These are phyloP conservation scores for Pipistrellus pygmaeus DNA, from an alignment of 2,797 vertebrate genomes.

Conservation along the genomic window DNA sequence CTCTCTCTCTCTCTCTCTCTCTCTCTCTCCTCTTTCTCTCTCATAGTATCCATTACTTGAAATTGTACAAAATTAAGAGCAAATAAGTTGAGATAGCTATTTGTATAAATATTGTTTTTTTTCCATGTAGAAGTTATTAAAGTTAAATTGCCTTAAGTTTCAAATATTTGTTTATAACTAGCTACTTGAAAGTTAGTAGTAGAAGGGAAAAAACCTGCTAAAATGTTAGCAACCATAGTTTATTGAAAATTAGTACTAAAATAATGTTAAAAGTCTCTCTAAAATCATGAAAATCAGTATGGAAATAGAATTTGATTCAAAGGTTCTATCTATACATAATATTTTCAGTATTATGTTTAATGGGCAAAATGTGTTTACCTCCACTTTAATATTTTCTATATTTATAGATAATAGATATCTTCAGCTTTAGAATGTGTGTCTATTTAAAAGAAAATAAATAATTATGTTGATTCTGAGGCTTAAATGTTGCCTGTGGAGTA, in stretches of 20 bases:
- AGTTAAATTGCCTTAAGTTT: neutral
- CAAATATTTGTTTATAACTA: conserved; percentile 3
- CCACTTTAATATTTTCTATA: neutral
- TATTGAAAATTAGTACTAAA: conserved; percentile 47
- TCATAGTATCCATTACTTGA: neutral
- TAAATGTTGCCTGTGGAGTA: neutral
- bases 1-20: too few species aligned
- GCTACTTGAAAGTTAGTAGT: conserved; percentile 32
- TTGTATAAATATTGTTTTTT: conserved; percentile 42
- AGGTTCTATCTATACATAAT: conserved; percentile 9
- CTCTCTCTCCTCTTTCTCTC: neutral
- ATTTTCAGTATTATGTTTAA: conserved; percentile 29
- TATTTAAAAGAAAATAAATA: conserved; percentile 37
- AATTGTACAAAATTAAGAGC: conserved; percentile 46
- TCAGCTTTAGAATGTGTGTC: conserved; percentile 36
- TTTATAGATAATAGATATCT: conserved; percentile 34
- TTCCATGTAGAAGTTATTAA: neutral
- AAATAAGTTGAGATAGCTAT: neutral
- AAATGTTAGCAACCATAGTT: neutral
- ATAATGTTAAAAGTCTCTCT: neutral
- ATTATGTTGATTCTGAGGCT: neutral
- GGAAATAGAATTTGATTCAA: conserved; percentile 58
- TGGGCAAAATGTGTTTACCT: conserved; percentile 33
- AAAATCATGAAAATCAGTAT: conserved; percentile 48
- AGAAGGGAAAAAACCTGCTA: neutral